Evolutionary conservation across 2,888 invertebrate species (phyloP), one percentile per base, ranked within the genome.

Genomic region (Drosophila kuntzei): DNA sequence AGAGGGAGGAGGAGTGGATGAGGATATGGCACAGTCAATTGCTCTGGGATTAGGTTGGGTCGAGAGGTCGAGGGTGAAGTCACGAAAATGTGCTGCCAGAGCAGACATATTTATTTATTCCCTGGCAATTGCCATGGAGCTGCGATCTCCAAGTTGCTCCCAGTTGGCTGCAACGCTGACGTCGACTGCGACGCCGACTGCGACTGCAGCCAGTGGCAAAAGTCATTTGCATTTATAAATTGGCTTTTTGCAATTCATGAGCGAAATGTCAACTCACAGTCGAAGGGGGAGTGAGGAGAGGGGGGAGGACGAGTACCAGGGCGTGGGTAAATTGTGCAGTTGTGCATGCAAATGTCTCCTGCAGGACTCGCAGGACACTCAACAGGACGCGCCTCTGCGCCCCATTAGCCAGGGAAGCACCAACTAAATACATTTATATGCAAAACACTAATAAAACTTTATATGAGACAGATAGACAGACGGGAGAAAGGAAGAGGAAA

Each of bases 141-240:
- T 36, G 18, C 27, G n/a, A 11, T 46, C 37, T 47, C 36, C 3
- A 34, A 57, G 22, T 53, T 43, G 49, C 14, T 70, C 58, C 46
- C 62, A 58, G 66, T 34, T 57, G 49, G 14, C 36, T 29, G 16
- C 14, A 14, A 12, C 16, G 36, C 2, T 18, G 7, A 20, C 25
- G 25, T 3, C n/a, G 9, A 18, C 41, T 12, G 27, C n/a, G 65
- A 34, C 34, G 34, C 3, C 29, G 12, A 20, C 43, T 12, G 44
- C 32, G 43, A 34, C 34, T n/a, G 34, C 84, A 74, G 74, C 78
- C 78, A 71, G 80, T 67, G 66, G 66, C 74, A 74, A 82, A 80
- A 82, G 77, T 82, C 79, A 89, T 89, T 89, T 89, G 90, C 88
- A 89, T 89, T 87, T 89, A 80, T 81, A 89, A 89, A 89, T 89